A percentile compares a stretch with the other conserved stretches of the same genome.
phyloP scores from a whole-genome alignment of 2,113 vertebrate species.

The Salvelinus sp. region DNA sequence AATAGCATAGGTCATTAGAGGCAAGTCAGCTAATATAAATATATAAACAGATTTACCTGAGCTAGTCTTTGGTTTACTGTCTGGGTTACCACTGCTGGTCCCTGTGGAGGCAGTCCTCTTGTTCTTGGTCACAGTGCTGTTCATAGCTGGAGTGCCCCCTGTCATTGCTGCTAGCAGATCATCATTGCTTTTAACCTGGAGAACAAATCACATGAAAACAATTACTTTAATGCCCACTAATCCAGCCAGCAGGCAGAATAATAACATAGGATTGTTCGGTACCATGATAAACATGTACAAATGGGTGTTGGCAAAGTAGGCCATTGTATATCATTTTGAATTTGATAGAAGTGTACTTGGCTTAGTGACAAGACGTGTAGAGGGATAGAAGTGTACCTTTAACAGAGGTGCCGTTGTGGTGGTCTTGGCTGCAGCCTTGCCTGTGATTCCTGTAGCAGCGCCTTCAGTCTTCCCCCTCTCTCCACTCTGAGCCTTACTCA shows the following conservation, averaged over 20 bases:
- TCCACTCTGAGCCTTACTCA: conserved; percentile 80
- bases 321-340: too few relatives aligned
- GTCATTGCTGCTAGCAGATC: conserved; percentile 91
- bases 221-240: not conserved
- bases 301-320: too few relatives aligned
- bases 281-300: too few relatives aligned
- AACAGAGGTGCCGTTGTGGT: conserved; percentile 75
- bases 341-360: too few relatives aligned
- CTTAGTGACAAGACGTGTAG: not conserved
- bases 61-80: conserved; percentile 79
- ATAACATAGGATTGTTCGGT: not conserved
- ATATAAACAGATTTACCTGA: conserved; percentile 69
- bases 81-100: conserved; percentile 67
- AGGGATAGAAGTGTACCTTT: conserved; percentile 77
- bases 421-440: conserved; percentile 67
- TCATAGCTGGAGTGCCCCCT: conserved; percentile 78
- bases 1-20: not conserved
- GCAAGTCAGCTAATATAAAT: not conserved
- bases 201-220: not conserved
- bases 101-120: conserved; percentile 79
- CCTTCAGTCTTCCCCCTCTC: conserved; percentile 85
- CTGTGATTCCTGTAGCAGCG: conserved; percentile 16
- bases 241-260: not conserved
- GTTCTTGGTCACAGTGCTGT: conserved; percentile 78
- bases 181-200: conserved; percentile 92